A percentile compares a stretch with the other conserved stretches of the same genome.
Evolutionary conservation across 2,113 vertebrate species (phyloP).

Genomic region (Nesoenas mayeri): DNA sequence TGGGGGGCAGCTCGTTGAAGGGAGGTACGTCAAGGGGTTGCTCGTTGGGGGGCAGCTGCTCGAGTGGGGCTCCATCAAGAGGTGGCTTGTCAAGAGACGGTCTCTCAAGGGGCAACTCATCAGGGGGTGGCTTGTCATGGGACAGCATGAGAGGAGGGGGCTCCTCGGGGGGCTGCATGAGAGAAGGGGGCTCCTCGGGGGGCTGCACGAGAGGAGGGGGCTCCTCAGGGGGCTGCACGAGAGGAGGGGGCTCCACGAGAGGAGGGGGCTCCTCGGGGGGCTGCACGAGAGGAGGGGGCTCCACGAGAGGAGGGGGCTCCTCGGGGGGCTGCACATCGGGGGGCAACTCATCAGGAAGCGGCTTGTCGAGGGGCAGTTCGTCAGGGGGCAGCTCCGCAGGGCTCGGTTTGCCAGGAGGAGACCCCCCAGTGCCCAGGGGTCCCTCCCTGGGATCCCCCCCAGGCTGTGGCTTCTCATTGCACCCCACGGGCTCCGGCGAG

Average conservation of each 20-base stretch:
- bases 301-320: not conserved
- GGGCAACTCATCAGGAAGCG: not conserved
- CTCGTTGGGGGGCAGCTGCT: not conserved
- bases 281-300: not conserved
- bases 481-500: not conserved
- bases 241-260: not conserved
- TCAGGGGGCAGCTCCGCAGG: not conserved
- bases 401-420: conserved; percentile 24
- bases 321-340: not conserved
- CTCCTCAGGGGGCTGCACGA: not conserved
- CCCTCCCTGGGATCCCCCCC: conserved; percentile 46
- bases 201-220: not conserved
- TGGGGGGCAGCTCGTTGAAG: not conserved
- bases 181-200: not conserved
- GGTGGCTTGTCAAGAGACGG: not conserved
- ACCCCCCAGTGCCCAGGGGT: not conserved
- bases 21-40: not conserved
- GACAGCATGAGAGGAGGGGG: not conserved
- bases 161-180: not conserved
- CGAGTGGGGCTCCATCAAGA: not conserved
- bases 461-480: not conserved
- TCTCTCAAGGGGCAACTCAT: not conserved
- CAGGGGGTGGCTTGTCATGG: not conserved
- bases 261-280: not conserved
- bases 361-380: not conserved